Evolutionary conservation across 1,140 invertebrate genomes (phyloP), one percentile per base, ranked within the genome.

Genomic region (Ericerus pela): DNA sequence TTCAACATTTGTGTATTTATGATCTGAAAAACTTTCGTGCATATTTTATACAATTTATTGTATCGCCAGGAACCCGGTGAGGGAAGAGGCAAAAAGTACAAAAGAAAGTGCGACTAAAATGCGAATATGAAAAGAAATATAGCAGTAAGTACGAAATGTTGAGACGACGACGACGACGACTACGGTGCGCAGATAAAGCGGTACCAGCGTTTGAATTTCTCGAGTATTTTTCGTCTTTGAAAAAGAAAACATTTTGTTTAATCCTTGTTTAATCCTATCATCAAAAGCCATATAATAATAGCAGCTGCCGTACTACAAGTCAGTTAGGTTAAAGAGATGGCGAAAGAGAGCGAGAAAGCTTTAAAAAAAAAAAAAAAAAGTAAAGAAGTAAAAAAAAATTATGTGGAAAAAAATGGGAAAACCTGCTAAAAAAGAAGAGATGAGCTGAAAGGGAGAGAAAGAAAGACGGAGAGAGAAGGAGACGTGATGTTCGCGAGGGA

Each of bases 301-400:
- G 41, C 41, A 47, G 41, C 41, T 47, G 41, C 41, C 20, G 10
- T 47, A 47, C 16, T 24, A 47, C 41, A 47, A 47, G 41, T 47
- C 41, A 47, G 41, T 47, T 47, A 47, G 41, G 41, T 47, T 47
- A 47, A 47, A 47, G 41, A 47, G 41, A 47, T 47, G 41, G 41
- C 41, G 41, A 47, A 47, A 47, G 2, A n/a, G n/a, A 47, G 41
- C 41, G 41, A 47, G 41, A 47, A 47, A 47, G 41, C 41, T 47
- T 24, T 18, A 47, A 47, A 47, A 47, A 47, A 18, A 24, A 3
- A 24, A 20, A 24, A 24, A 18, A 3, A 20, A n/a, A n/a, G n/a
- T n/a, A n/a, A n/a, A n/a, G n/a, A n/a, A n/a, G n/a, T n/a, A n/a
- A n/a, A n/a, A n/a, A n/a, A n/a, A n/a, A n/a, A n/a, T n/a, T n/a